Percentiles rank a stretch among this genome's conserved stretches.
These are phyloP conservation scores for Dryocosmus kuriphilus DNA, from an alignment of 2,888 invertebrate genomes.

Conservation along the genomic window DNA sequence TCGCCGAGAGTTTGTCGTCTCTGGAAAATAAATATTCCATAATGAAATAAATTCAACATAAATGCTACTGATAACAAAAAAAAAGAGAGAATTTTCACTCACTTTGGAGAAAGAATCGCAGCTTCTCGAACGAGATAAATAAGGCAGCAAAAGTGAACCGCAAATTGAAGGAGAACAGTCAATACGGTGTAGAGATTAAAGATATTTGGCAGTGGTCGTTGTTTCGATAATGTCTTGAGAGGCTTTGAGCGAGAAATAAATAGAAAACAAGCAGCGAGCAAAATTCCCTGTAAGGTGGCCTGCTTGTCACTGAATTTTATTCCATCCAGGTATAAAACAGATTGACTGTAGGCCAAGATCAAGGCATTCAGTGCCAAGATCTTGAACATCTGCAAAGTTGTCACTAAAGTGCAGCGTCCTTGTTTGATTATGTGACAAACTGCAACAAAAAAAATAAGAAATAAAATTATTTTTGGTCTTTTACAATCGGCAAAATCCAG, in stretches of 20 bases:
- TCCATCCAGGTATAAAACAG: conserved; percentile 97
- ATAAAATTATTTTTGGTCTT: neutral
- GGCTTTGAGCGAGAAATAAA: conserved; percentile 99
- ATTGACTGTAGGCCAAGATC: conserved; percentile 98
- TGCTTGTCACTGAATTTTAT: conserved; percentile 98
- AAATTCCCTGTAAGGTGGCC: conserved; percentile 96
- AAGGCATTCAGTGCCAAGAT: conserved; percentile 98
- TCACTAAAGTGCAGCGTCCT: conserved; percentile 98
- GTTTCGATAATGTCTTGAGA: conserved; percentile 92
- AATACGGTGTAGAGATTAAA: conserved; percentile 98
- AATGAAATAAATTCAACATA: conserved; percentile 9
- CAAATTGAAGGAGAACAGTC: conserved; percentile 96
- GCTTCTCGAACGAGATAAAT: conserved; percentile 93
- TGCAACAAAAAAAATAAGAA: conserved; percentile 77
- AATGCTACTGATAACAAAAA: conserved; percentile 41
- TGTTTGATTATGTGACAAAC: conserved; percentile 99
- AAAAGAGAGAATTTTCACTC: conserved; percentile 63
- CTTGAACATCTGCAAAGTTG: conserved; percentile 99
- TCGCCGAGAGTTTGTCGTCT: conserved; percentile 77
- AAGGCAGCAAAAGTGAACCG: conserved; percentile 94
- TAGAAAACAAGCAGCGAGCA: conserved; percentile 97
- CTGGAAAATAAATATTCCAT: conserved; percentile 70
- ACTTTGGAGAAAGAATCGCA: conserved; percentile 84
- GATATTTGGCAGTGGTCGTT: conserved; percentile 97
- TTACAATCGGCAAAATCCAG: neutral